Conservation (phyloP, 2,113 vertebrate species). For the Centropus bengalensis region DNA sequence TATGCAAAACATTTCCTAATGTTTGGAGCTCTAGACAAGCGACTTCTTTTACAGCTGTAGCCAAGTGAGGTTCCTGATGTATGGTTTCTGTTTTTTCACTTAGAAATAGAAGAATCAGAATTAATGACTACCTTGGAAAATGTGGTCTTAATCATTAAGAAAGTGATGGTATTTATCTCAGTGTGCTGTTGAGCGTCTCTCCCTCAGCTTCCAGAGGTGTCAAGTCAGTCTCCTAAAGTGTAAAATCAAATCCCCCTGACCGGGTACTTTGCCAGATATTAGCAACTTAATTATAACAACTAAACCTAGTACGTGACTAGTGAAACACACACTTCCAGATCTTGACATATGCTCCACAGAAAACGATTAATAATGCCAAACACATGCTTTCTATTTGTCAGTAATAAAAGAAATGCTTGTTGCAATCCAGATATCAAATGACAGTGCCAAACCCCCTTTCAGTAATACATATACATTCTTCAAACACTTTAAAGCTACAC, state of each 20-base stretch:
- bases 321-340: conserved; percentile 15
- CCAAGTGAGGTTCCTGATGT: not conserved
- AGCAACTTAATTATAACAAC: conserved; percentile 8
- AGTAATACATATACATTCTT: not conserved
- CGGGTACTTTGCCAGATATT: not conserved
- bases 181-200: not conserved
- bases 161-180: not conserved
- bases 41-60: not conserved
- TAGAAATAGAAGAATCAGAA: not conserved
- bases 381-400: conserved; percentile 56
- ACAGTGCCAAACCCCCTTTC: conserved; percentile 25
- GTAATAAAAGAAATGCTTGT: conserved; percentile 45
- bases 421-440: conserved; percentile 30
- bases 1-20: not conserved
- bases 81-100: not conserved
- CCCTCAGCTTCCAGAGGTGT: not conserved
- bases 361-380: conserved; percentile 62
- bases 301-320: conserved; percentile 11
- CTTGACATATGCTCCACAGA: conserved; percentile 32
- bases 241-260: conserved; percentile 15
- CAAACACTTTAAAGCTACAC: not conserved
- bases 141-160: not conserved
- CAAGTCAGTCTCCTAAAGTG: conserved; percentile 1
- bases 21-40: accelerated
- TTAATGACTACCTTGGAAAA: not conserved